Conservation (phyloP, 2,113 vertebrate species). For the Coturnix japonica region DNA sequence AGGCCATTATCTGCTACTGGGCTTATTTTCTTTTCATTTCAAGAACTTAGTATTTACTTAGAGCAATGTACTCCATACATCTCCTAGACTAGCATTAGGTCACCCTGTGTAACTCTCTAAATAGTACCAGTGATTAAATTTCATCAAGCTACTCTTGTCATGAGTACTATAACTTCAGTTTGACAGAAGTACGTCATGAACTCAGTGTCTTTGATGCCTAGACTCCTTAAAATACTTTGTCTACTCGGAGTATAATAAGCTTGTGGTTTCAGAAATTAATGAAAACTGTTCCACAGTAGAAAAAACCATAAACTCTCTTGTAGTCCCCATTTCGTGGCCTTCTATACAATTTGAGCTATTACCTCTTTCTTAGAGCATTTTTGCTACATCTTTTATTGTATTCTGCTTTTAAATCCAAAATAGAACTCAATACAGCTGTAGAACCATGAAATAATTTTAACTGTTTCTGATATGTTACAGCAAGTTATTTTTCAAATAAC, state of each 20-base stretch:
- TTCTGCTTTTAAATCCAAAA: neutral
- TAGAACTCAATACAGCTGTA: neutral
- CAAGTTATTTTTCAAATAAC: neutral
- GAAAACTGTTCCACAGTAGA: neutral
- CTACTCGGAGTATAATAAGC: constrained; percentile 7
- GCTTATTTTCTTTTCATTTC: neutral
- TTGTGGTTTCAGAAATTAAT: constrained; percentile 49
- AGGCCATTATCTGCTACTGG: neutral
- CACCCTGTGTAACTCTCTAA: neutral
- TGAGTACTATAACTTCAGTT: neutral
- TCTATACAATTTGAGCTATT: constrained; percentile 2
- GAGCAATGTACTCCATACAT: neutral
- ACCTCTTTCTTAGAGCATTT: neutral
- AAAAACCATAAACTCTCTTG: neutral
- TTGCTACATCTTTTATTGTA: neutral
- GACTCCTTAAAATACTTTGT: neutral
- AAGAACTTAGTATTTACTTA: neutral
- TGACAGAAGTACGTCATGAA: neutral
- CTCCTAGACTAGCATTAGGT: neutral
- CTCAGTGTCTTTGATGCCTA: neutral
- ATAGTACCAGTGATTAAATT: neutral
- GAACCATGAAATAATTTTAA: neutral
- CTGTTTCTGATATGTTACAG: neutral
- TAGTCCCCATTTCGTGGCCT: neutral
- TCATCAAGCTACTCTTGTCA: neutral